phyloP scores from a whole-genome alignment of 2,888 invertebrate genomes.

The Drosophila prolongata region DNA sequence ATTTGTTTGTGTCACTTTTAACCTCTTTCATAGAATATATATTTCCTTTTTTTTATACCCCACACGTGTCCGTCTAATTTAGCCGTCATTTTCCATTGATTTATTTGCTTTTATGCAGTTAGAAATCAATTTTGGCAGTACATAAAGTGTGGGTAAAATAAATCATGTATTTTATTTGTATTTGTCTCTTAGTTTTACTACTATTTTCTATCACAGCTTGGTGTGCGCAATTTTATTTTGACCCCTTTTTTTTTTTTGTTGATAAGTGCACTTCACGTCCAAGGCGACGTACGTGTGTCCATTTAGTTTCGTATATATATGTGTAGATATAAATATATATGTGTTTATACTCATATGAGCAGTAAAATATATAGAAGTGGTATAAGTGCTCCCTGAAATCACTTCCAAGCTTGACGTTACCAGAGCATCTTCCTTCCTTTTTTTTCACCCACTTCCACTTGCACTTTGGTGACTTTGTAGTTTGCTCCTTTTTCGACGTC shows the following conservation, averaged over 20 bases:
- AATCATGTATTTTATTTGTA: slow-evolving; percentile 13
- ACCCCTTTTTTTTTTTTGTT: slow-evolving; percentile 23
- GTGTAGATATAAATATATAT: not conserved
- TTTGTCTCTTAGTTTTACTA: slow-evolving; percentile 6
- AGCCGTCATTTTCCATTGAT: slow-evolving; percentile 28
- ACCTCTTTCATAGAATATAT: not conserved
- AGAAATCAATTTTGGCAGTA: slow-evolving; percentile 24
- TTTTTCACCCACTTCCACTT: slow-evolving; percentile 21
- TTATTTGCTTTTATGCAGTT: slow-evolving; percentile 34
- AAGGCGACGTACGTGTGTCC: slow-evolving; percentile 51
- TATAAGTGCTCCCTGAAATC: slow-evolving; percentile 74
- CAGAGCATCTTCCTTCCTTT: slow-evolving; percentile 1
- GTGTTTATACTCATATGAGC: slow-evolving; percentile 36
- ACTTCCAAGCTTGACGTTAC: slow-evolving; percentile 61
- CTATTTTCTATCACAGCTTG: not conserved
- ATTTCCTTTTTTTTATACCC: not conserved
- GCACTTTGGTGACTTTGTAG: slow-evolving; percentile 63
- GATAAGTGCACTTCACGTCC: slow-evolving; percentile 51
- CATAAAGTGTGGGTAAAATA: slow-evolving; percentile 1
- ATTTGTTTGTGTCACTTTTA: not conserved
- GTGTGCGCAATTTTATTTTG: slow-evolving; percentile 23
- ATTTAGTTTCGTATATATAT: slow-evolving; percentile 17
- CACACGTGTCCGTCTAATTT: slow-evolving; percentile 28
- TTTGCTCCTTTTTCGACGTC: slow-evolving; percentile 28
- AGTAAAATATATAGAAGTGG: slow-evolving; percentile 58